Conservation (phyloP, 1,140 invertebrate genomes). For the Nomia melanderi region DNA sequence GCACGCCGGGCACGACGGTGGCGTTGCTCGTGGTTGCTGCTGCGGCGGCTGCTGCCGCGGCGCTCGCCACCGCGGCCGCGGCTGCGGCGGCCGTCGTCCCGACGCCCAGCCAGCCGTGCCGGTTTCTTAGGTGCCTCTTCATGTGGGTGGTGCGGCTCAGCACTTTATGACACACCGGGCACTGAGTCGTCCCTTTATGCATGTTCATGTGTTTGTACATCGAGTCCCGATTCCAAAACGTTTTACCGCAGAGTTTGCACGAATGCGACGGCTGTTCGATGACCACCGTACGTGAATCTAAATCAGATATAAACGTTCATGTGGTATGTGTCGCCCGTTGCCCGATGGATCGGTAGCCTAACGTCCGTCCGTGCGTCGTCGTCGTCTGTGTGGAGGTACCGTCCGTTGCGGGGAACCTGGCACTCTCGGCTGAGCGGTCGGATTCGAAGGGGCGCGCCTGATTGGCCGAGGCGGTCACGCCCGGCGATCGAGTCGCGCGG, state of each 20-base stretch:
- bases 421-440: too few species aligned
- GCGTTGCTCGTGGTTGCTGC: conserved; percentile 47
- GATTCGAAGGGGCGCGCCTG: too few species aligned
- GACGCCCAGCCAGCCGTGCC: conserved; percentile 78
- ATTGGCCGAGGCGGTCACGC: too few species aligned
- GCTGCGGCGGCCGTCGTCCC: conserved; percentile 56
- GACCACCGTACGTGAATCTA: conserved; percentile 80
- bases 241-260: conserved; percentile 82
- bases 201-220: conserved; percentile 83
- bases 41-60: conserved; percentile 68
- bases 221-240: conserved; percentile 81
- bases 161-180: conserved; percentile 81
- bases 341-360: background rate
- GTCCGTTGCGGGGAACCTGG: too few species aligned
- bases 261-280: conserved; percentile 81
- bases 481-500: too few species aligned
- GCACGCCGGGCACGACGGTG: conserved; percentile 35
- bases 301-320: conserved; percentile 78
- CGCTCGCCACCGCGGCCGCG: background rate
- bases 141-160: conserved; percentile 80
- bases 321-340: conserved; percentile 48
- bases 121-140: conserved; percentile 80
- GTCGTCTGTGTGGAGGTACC: background rate
- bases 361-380: background rate
- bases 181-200: conserved; percentile 81